phyloP scores from a whole-genome alignment of 2,797 vertebrate species.

The Phalanger gymnotis region DNA sequence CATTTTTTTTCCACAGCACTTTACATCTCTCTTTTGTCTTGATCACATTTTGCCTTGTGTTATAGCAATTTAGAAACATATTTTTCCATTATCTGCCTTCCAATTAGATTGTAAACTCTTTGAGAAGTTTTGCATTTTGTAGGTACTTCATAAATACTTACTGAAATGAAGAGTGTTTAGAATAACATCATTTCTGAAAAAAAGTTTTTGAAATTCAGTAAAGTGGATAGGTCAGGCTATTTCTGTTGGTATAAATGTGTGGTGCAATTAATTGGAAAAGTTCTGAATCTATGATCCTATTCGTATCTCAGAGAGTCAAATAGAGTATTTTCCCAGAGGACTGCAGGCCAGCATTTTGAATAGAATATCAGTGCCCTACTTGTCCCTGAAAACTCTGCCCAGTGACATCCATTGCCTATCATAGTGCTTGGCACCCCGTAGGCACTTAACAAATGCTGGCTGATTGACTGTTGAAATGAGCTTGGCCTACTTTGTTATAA shows the following conservation, averaged over 20 bases:
- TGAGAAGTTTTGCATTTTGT: background rate
- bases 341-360: constrained; percentile 66
- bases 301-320: constrained; percentile 60
- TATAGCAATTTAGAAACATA: background rate
- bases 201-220: constrained; percentile 46
- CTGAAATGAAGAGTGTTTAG: background rate
- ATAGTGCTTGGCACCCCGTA: background rate
- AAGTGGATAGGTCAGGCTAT: constrained; percentile 53
- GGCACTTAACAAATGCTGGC: background rate
- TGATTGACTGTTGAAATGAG: background rate
- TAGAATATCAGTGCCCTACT: background rate
- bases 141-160: background rate
- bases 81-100: background rate
- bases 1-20: background rate
- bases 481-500: background rate
- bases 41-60: background rate
- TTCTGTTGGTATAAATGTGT: constrained; percentile 64
- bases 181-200: background rate
- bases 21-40: background rate
- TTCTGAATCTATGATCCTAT: background rate
- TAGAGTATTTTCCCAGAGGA: constrained; percentile 58
- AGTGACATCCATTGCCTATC: background rate
- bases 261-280: constrained; percentile 41
- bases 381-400: background rate
- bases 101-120: background rate